Conservation (phyloP, 2,888 invertebrate genomes). For the Gnatocerus cornutus region DNA sequence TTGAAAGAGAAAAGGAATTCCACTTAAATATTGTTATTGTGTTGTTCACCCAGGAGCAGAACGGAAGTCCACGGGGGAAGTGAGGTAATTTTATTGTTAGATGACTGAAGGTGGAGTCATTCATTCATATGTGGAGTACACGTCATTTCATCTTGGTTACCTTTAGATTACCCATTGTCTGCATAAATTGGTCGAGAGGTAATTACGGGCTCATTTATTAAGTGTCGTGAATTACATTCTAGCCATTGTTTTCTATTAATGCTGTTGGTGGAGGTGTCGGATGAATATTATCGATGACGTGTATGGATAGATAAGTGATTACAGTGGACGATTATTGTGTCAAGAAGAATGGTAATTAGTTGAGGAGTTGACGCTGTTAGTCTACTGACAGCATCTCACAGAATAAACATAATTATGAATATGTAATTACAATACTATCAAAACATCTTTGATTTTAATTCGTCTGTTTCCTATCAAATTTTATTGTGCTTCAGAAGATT, state of each 20-base stretch:
- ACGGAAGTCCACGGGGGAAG: constrained; percentile 63
- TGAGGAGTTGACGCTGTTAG: not conserved
- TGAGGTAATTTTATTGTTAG: constrained; percentile 64
- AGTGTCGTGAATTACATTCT: constrained; percentile 26
- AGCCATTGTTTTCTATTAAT: constrained; percentile 18
- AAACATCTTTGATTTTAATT: too few relatives aligned
- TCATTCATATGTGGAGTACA: constrained; percentile 60
- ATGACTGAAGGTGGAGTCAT: constrained; percentile 61
- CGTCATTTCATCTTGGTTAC: constrained; percentile 58
- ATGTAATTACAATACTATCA: too few relatives aligned
- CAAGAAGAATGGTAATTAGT: not conserved
- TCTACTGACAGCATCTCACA: not conserved
- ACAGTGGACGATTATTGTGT: not conserved
- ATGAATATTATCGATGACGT: not conserved
- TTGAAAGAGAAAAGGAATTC: constrained; percentile 39
- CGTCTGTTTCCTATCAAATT: too few relatives aligned
- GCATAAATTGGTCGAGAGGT: constrained; percentile 25
- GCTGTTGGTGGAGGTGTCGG: not conserved
- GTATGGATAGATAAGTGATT: not conserved
- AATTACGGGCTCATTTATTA: constrained; percentile 38
- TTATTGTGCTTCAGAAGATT: too few relatives aligned
- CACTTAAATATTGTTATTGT: constrained; percentile 44
- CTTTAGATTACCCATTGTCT: constrained; percentile 57
- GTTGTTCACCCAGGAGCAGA: constrained; percentile 49
- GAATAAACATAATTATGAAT: too few relatives aligned